Base-by-base conservation (phyloP, 2,113 vertebrate species). In the Prietella phreatophila region DNA sequence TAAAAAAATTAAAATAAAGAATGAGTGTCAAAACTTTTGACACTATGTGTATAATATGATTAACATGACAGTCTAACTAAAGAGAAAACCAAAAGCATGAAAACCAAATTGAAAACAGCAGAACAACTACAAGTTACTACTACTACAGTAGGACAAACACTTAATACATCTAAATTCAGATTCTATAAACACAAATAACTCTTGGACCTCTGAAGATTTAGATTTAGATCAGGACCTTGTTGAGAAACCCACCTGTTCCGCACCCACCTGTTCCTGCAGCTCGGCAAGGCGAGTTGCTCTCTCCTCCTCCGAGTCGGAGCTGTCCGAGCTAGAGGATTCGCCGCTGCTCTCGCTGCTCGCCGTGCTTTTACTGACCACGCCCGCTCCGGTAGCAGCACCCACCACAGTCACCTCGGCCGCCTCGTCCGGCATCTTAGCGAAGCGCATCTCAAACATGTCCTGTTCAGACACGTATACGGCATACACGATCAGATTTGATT, bases 371-470 rank as follows among this genome's bases (percentile, higher is more conserved):
- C 95, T 95, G 91, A 95, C 95, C 82, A 92, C 93, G 22, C 92
- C 90, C 0, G 94, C 95, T 2, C 89, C 93, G 0, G 93, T 86
- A 0, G 94, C 93, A 0, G 94, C 92, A 0, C 95, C 93, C 0
- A 93, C 89, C 0, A 92, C 89, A 0, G 91, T 92, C 0, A 88
- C 82, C 84, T 96, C 96, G 15, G 94, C 91, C 0, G 96, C 96
- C 90, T 98, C 97, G 0, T 99, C 98, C 0, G 97, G 98, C 96
- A 99, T 97, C 92, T 97, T 98, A 36, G 97, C 97, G 8, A 99
- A 99, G 47, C 95, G 96, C 96, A 97, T 97, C 93, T 99, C 98
- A 33, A 99, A 99, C 86, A 99, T 96, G 0, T 97, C 96, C 98
- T 99, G 36, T 15, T 82, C 14, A 69, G 10, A 75, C 8, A 88